A percentile compares a stretch with the other conserved stretches of the same genome.
These are phyloP conservation scores for Pitta sordida DNA, from an alignment of 2,113 vertebrate genomes.

Conservation along the genomic window DNA sequence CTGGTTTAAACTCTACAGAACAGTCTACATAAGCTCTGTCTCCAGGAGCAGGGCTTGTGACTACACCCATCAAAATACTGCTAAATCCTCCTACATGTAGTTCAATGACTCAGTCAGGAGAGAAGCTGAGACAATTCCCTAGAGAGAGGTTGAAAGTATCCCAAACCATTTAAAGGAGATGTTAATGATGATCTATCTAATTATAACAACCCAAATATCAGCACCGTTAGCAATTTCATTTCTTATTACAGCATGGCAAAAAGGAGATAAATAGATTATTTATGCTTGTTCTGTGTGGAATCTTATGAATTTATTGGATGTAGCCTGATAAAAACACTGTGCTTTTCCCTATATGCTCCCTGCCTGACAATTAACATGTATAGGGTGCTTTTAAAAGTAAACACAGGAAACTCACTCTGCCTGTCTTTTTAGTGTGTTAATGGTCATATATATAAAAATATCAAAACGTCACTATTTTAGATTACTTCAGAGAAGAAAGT, in stretches of 20 bases:
- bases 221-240: neutral
- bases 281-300: neutral
- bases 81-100: neutral
- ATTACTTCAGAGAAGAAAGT: neutral
- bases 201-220: slow-evolving; percentile 20
- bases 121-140: neutral
- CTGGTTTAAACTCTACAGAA: neutral
- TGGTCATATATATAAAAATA: neutral
- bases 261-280: slow-evolving; percentile 47
- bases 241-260: slow-evolving; percentile 2
- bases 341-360: neutral
- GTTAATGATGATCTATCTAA: slow-evolving; percentile 33
- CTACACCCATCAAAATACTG: neutral
- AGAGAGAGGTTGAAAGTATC: neutral
- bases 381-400: neutral
- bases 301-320: neutral
- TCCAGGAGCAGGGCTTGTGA: neutral
- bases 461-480: neutral
- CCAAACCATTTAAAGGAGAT: slow-evolving; percentile 13
- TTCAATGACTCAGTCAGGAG: neutral
- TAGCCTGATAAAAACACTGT: neutral
- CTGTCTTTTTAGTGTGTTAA: neutral
- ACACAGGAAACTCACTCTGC: neutral
- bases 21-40: neutral
- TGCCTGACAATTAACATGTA: neutral